Conservation (phyloP, 2,113 vertebrate genomes). For the Sisor rabdophorus region DNA sequence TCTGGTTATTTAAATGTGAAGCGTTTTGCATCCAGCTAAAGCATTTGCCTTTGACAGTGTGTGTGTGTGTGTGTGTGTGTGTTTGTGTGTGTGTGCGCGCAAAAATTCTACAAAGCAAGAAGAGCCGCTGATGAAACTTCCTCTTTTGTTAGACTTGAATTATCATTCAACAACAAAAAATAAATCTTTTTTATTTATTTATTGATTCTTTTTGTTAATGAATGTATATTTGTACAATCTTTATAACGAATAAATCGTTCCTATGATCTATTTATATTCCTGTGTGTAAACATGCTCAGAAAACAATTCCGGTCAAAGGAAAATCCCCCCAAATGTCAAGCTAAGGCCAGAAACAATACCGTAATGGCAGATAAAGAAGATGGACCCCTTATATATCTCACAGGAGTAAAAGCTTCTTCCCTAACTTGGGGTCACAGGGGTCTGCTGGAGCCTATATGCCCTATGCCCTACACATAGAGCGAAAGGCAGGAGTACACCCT, state of each 20-base stretch:
- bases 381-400: no score
- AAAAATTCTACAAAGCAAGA: constrained; percentile 16
- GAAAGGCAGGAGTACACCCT: no score
- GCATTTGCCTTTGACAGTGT: constrained; percentile 33
- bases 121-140: constrained; percentile 53
- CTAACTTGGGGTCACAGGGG: no score
- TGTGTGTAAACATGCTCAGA: not conserved
- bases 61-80: constrained; percentile 20
- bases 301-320: not conserved
- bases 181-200: no score
- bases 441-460: no score
- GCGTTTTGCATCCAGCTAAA: not conserved
- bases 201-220: not conserved
- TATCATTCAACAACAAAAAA: not conserved
- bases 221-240: not conserved
- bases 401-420: not conserved
- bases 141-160: not conserved
- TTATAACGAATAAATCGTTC: not conserved
- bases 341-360: not conserved
- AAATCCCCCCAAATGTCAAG: no score
- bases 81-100: constrained; percentile 24
- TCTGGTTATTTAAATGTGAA: constrained; percentile 26
- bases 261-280: not conserved
- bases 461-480: no score
- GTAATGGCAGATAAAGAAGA: no score